Percentiles rank a stretch among this genome's conserved stretches.
phyloP scores from a whole-genome alignment of 2,113 vertebrate genomes.

The Hippocampus zosterae region DNA sequence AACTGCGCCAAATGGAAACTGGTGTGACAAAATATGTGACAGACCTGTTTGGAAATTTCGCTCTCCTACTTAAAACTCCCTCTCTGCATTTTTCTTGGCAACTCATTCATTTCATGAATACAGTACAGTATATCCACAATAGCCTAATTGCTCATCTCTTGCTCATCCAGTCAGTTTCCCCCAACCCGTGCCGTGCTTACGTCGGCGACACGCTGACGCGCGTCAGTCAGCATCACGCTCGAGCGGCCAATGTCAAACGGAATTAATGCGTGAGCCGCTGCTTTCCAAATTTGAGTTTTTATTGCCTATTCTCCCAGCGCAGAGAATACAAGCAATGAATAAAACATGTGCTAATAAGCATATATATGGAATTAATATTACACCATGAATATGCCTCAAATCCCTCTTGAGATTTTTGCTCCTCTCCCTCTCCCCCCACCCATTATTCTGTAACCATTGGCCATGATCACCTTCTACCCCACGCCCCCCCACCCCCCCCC shows the following conservation, averaged over 20 bases:
- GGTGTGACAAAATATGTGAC: too few species aligned
- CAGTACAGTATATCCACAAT: not conserved
- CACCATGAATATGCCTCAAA: slow-evolving; percentile 49
- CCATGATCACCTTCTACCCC: slow-evolving; percentile 47
- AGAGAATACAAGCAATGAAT: slow-evolving; percentile 52
- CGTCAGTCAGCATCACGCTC: not conserved
- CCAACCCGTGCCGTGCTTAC: slow-evolving; percentile 14
- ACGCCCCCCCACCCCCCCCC: slow-evolving; percentile 22
- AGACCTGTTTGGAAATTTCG: too few species aligned
- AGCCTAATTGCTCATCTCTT: not conserved
- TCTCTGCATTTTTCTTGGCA: not conserved
- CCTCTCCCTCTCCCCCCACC: slow-evolving; percentile 1
- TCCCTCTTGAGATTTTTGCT: slow-evolving; percentile 46
- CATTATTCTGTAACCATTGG: slow-evolving; percentile 53
- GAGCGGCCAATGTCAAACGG: slow-evolving; percentile 23
- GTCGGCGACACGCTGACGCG: slow-evolving; percentile 4
- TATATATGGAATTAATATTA: slow-evolving; percentile 62
- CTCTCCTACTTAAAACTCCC: not conserved
- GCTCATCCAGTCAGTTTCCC: not conserved
- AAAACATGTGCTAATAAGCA: slow-evolving; percentile 63
- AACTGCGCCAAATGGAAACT: not conserved
- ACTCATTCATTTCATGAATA: not conserved
- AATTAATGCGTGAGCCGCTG: slow-evolving; percentile 46
- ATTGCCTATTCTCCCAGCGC: slow-evolving; percentile 38
- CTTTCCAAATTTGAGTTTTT: slow-evolving; percentile 36